Evolutionary conservation across 2,113 vertebrate genomes (phyloP).

Genomic region (Nothocercus julius): DNA sequence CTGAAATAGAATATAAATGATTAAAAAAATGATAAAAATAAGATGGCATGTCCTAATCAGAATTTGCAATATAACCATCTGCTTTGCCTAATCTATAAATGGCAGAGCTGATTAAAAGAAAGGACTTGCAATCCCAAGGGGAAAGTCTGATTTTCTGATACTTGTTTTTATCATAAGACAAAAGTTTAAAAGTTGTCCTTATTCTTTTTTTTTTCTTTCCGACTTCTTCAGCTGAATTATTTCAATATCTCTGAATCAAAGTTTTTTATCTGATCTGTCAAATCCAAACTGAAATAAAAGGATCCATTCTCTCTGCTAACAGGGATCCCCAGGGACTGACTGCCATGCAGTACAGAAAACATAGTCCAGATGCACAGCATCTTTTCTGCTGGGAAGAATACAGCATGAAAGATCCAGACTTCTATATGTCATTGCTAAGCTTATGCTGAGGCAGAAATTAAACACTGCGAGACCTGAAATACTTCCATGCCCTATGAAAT

Average conservation of each 20-base stretch:
- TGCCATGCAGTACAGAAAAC: conserved; percentile 51
- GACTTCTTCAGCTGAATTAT: neutral
- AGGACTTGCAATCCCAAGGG: neutral
- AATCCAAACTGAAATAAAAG: conserved; percentile 49
- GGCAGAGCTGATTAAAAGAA: neutral
- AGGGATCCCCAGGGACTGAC: conserved; percentile 17
- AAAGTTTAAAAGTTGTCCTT: neutral
- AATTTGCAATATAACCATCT: conserved; percentile 24
- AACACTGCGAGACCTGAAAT: conserved; percentile 20
- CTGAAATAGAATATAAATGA: conserved; percentile 66
- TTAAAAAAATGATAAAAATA: conserved; percentile 63
- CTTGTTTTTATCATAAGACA: neutral
- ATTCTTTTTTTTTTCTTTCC: neutral
- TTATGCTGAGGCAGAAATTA: conserved; percentile 36
- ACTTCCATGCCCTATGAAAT: neutral
- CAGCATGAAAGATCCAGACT: conserved; percentile 35
- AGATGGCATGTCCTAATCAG: conserved; percentile 57
- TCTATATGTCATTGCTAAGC: conserved; percentile 14
- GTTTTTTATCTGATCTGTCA: conserved; percentile 23
- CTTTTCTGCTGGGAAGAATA: conserved; percentile 37
- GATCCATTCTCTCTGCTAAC: conserved; percentile 34
- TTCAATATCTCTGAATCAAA: conserved; percentile 18
- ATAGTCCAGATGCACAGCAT: conserved; percentile 62
- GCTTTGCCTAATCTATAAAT: conserved; percentile 12
- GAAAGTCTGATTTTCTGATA: neutral